Conservation (phyloP, 2,888 invertebrate species). For the Cristatella mucedo region DNA sequence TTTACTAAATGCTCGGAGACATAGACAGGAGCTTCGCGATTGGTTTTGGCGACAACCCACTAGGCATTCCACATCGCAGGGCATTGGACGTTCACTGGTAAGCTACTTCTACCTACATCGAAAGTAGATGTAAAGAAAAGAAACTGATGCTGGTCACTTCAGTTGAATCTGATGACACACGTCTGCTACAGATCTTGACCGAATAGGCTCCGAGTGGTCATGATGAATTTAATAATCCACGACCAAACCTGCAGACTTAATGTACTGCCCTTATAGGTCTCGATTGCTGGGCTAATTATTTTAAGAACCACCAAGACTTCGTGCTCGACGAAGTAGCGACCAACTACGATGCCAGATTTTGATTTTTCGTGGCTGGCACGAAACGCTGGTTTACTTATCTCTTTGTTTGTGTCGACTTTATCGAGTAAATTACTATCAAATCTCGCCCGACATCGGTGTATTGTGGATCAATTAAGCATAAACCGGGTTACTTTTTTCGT, state of each 20-base stretch:
- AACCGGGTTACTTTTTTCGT: too few relatives aligned
- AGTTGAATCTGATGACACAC: too few relatives aligned
- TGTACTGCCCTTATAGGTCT: slow-evolving; percentile 31
- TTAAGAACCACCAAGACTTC: slow-evolving; percentile 22
- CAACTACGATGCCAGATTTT: slow-evolving; percentile 32
- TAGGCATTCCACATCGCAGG: slow-evolving; percentile 22
- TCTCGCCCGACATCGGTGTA: too few relatives aligned
- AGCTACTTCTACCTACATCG: neutral
- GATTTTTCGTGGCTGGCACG: slow-evolving; percentile 27
- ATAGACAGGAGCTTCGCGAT: slow-evolving; percentile 20
- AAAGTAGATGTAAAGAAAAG: neutral
- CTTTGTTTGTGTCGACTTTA: too few relatives aligned
- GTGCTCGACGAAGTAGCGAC: slow-evolving; percentile 25
- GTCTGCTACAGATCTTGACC: slow-evolving; percentile 22
- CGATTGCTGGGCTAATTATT: slow-evolving; percentile 19
- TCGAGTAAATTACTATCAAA: too few relatives aligned
- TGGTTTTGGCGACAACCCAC: slow-evolving; percentile 23
- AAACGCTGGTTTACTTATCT: too few relatives aligned
- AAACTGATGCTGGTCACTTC: too few relatives aligned
- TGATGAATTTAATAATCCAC: slow-evolving; percentile 16
- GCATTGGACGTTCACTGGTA: slow-evolving; percentile 16
- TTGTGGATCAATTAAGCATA: too few relatives aligned
- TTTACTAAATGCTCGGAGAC: slow-evolving; percentile 13
- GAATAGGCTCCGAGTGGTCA: slow-evolving; percentile 19
- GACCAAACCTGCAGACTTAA: slow-evolving; percentile 23